Base-by-base conservation (phyloP, 2,113 vertebrate genomes). In the Menura novaehollandiae region DNA sequence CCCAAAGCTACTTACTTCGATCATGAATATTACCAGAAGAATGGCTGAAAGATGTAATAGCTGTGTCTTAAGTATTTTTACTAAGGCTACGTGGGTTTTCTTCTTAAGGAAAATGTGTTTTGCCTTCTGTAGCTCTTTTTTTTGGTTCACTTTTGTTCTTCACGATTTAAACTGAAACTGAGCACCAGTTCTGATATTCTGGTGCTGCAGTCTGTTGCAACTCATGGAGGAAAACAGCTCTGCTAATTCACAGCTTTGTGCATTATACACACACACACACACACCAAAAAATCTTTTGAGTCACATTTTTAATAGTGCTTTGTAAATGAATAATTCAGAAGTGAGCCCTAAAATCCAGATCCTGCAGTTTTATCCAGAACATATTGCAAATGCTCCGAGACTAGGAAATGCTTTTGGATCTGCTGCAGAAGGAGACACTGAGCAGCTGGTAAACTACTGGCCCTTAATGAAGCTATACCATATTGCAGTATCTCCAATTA, bases 381-480 rank as follows among this genome's bases (percentile, higher is more conserved):
- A 96, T 96, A 90, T 75, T 96, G 86, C 92, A 97, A 96, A 97
- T 94, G 95, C 88, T 97, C 63, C 13, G 78, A 92, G 72, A 46
- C 78, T 82, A 27, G 67, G 68, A 91, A 87, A 59, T 60, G 5
- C 20, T 94, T 97, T 91, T 13, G 82, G 72, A 86, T 87, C 69
- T 92, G 68, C 82, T 76, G 78, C 67, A 79, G 93, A 17, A 91
- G 91, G 87, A 97, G 66, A 56, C 96, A 91, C 67, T 76, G 93
- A 95, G 96, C 94, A 98, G 93, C 94, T 97, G 95, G 91, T 94
- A 95, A 97, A 97, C 91, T 97, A 94, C 86, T 89, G 95, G 66
- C 78, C 78, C 59, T 91, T 96, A 96, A 89, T 97, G 96, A 96
- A 91, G 60, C 69, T 88, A 19, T 93, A 51, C 88, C 89, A 51